Base-by-base conservation (phyloP, 2,797 vertebrate species). In the Notoglanidium macrostoma region DNA sequence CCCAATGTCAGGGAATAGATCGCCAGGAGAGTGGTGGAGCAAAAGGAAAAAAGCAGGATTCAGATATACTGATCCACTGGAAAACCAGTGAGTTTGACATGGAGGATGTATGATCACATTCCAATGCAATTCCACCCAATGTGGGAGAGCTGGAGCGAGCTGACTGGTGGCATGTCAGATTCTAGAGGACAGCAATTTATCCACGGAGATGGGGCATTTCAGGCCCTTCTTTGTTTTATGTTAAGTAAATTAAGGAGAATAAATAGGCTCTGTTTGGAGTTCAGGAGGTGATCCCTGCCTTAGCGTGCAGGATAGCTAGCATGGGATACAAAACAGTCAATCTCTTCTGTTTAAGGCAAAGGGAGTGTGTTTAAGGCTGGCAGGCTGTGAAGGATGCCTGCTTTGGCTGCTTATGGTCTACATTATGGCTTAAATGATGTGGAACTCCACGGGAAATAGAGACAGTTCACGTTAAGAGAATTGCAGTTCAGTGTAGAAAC, bases 201-300 rank as follows among this genome's bases (percentile, higher is more conserved):
- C 86, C 68, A 21, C 74, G 59, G 77, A 32, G 85, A 90, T 89
- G 65, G 88, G 76, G 54, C 80, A 57, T 83, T 87, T 79, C 79
- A 65, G 67, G 57, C 73, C 55, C 12, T 82, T 14, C 77, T 85
- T 79, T 70, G 57, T 87, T 87, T 82, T 83, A 85, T 68, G 79
- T 73, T 79, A 88, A 91, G 85, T 90, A 89, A 92, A 90, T 90
- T 89, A 88, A 86, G 65, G 63, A 55, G 67, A 77, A 87, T 86
- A 87, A 90, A 90, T 84, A 85, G 79, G 68, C 79, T 82, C 72
- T 73, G 86, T 67, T 68, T 61, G 46, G 55, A 85, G 87, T 72
- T 88, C 89, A 88, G 40, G 7, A 61, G 61, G 61, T 80, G 79
- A 86, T 70, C 67, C 80, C 51, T 51, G 84, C 51, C 78, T 83